These are phyloP conservation scores for Troides oblongomaculatus DNA, from an alignment of 2,888 invertebrate genomes.

Conservation along the genomic window DNA sequence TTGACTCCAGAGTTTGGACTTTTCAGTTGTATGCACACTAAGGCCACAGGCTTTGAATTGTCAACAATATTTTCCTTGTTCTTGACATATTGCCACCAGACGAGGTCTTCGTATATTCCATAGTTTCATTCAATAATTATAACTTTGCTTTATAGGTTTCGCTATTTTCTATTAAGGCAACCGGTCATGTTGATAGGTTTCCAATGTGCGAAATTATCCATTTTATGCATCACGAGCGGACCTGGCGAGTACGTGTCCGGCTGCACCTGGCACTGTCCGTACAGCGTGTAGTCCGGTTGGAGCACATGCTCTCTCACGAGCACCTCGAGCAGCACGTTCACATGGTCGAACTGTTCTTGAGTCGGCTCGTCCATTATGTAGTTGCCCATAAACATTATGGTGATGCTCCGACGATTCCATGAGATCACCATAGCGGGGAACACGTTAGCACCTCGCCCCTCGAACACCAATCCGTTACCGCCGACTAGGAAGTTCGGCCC, in stretches of 20 bases:
- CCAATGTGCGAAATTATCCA: conserved; percentile 55
- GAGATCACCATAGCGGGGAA: conserved; percentile 52
- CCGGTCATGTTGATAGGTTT: conserved; percentile 39
- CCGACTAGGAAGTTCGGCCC: conserved; percentile 65
- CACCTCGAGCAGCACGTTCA: conserved; percentile 48
- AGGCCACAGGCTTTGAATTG: too few relatives aligned
- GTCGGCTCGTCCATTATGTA: conserved; percentile 44
- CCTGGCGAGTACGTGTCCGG: conserved; percentile 53
- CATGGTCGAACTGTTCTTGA: conserved; percentile 50
- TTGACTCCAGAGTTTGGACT: too few relatives aligned
- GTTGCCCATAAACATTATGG: conserved; percentile 65
- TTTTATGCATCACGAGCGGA: conserved; percentile 43
- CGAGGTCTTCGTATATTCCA: too few relatives aligned
- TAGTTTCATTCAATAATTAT: too few relatives aligned
- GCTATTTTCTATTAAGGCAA: conserved; percentile 37
- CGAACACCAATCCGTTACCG: conserved; percentile 60
- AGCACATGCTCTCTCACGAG: conserved; percentile 49
- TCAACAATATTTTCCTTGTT: too few relatives aligned
- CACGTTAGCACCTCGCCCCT: conserved; percentile 65
- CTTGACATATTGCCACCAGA: too few relatives aligned
- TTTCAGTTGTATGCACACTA: too few relatives aligned
- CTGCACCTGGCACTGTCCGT: conserved; percentile 57
- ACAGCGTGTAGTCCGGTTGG: conserved; percentile 46
- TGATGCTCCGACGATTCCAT: conserved; percentile 54
- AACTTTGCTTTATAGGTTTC: not conserved